phyloP scores from a whole-genome alignment of 2,113 vertebrate species.

The Scortum barcoo region DNA sequence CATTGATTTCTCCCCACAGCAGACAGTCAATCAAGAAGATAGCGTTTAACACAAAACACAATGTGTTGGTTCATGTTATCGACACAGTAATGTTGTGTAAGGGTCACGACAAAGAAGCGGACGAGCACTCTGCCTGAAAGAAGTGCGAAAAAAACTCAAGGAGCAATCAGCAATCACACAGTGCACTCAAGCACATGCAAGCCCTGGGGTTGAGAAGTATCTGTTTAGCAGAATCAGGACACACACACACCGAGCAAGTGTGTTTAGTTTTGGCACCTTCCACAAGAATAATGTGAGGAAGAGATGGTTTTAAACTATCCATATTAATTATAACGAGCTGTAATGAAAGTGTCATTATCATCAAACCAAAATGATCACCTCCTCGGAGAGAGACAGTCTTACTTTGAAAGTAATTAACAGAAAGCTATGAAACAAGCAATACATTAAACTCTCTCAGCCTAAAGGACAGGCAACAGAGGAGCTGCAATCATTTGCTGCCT shows the following conservation, averaged over 20 bases:
- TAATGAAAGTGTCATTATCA: constrained; percentile 6
- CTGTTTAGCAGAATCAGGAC: neutral
- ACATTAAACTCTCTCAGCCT: neutral
- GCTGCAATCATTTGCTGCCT: constrained; percentile 4
- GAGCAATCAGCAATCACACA: neutral
- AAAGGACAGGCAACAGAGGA: neutral
- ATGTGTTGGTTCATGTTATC: neutral
- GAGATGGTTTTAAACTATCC: neutral
- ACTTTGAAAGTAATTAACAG: constrained; percentile 8
- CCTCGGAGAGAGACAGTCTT: neutral
- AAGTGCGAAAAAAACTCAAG: neutral
- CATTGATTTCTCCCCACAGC: constrained; percentile 17
- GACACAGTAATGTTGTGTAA: neutral
- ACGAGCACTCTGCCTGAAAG: neutral
- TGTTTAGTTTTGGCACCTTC: neutral
- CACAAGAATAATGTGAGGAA: neutral
- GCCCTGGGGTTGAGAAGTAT: constrained; percentile 7
- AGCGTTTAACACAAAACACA: neutral
- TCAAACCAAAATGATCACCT: neutral
- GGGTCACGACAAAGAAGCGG: neutral
- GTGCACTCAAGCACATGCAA: neutral
- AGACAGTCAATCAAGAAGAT: neutral
- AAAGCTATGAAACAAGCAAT: constrained; percentile 7
- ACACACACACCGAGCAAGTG: neutral
- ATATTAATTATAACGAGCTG: neutral